phyloP scores from a whole-genome alignment of 2,888 invertebrate genomes.

The Cetonia aurata region DNA sequence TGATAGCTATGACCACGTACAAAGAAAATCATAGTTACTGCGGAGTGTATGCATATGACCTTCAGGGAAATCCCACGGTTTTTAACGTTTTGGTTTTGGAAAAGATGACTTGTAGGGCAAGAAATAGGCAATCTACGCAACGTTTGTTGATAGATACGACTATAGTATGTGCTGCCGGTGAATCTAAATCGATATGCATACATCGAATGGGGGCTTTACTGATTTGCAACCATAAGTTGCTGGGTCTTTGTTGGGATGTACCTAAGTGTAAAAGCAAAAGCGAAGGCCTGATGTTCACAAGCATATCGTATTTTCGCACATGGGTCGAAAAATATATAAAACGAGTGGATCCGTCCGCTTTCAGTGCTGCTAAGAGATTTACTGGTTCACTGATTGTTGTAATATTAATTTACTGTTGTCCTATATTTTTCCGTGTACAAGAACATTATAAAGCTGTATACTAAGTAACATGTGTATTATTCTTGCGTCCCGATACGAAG shows the following conservation, averaged over 20 bases:
- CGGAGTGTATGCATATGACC: not conserved
- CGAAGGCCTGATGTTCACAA: not conserved
- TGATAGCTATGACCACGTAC: not conserved
- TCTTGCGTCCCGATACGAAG: too few relatives aligned
- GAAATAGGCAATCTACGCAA: not conserved
- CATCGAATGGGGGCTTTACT: slow-evolving; percentile 3
- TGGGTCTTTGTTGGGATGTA: slow-evolving; percentile 8
- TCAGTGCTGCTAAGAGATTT: not conserved
- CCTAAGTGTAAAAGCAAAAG: not conserved
- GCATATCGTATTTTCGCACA: slow-evolving; percentile 11
- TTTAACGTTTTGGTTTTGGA: not conserved
- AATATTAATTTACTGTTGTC: too few relatives aligned
- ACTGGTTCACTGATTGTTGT: too few relatives aligned
- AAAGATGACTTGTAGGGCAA: not conserved
- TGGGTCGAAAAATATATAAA: slow-evolving; percentile 20
- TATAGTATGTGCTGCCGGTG: not conserved
- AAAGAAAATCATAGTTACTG: not conserved
- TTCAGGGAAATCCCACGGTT: not conserved
- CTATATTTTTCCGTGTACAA: too few relatives aligned
- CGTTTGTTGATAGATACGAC: slow-evolving; percentile 6
- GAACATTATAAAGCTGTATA: too few relatives aligned
- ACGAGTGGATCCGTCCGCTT: not conserved
- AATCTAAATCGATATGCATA: not conserved
- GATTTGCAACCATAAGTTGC: not conserved
- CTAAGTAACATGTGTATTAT: too few relatives aligned